Conservation (phyloP, 92 coral and sea anemone genomes). For the Zoanthus sociatus region DNA sequence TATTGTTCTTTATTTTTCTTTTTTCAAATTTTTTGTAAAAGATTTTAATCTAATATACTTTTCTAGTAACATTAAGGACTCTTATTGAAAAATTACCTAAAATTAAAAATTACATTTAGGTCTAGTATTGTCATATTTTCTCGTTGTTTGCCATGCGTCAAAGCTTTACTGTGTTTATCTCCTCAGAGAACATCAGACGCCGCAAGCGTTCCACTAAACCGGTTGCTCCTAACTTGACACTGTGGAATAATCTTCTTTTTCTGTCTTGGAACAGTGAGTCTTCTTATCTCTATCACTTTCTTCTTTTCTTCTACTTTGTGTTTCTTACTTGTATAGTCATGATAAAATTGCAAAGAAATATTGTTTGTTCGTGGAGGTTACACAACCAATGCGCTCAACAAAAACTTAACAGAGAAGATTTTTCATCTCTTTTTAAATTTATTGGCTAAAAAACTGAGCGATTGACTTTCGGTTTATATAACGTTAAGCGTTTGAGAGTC, state of each 20-base stretch:
- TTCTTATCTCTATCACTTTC: background rate
- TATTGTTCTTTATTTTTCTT: no score
- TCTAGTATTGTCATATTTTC: no score
- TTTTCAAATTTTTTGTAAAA: no score
- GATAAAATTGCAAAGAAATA: background rate
- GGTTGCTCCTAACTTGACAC: background rate
- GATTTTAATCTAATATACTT: no score
- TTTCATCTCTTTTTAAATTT: no score
- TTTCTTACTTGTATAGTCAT: background rate
- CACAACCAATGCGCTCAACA: background rate
- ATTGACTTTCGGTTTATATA: background rate
- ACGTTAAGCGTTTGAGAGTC: no score
- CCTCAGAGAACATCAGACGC: background rate
- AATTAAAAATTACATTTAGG: no score
- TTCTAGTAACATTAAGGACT: no score
- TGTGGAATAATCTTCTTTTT: background rate
- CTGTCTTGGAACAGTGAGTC: slow-evolving; percentile 29
- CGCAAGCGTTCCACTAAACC: slow-evolving; percentile 17
- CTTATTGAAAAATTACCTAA: no score
- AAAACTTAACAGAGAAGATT: background rate
- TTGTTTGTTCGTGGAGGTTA: background rate
- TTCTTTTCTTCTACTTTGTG: background rate
- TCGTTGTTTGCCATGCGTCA: no score
- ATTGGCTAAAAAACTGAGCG: no score
- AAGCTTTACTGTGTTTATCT: background rate